Percentiles rank a stretch among this genome's conserved stretches.
Evolutionary conservation across 2,888 invertebrate species (phyloP).

Genomic region (Bembecia ichneumoniformis): DNA sequence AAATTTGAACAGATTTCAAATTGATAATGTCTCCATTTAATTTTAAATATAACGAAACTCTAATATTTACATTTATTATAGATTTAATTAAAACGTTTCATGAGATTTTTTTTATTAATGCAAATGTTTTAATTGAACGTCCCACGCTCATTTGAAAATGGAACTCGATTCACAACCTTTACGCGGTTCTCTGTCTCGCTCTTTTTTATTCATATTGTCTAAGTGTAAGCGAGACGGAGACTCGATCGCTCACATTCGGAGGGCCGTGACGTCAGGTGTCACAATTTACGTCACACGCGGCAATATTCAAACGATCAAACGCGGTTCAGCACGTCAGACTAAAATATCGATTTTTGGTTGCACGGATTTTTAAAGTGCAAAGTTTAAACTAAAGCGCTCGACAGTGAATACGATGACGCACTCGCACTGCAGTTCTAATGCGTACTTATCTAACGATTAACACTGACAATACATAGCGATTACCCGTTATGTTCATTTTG

Average conservation of each 20-base stretch:
- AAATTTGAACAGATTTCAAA: no score
- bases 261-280: constrained; percentile 47
- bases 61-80: neutral
- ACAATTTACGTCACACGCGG: constrained; percentile 64
- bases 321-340: constrained; percentile 42
- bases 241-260: neutral
- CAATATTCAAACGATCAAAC: constrained; percentile 59
- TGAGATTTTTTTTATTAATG: constrained; percentile 47
- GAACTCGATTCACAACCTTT: constrained; percentile 63
- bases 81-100: constrained; percentile 24
- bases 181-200: constrained; percentile 40
- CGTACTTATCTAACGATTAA: neutral
- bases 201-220: constrained; percentile 30
- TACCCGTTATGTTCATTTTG: neutral
- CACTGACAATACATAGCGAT: neutral
- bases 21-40: no score
- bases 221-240: neutral
- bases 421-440: neutral
- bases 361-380: constrained; percentile 8
- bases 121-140: constrained; percentile 39
- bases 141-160: constrained; percentile 44
- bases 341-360: constrained; percentile 47
- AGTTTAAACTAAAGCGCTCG: neutral
- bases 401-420: neutral
- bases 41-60: no score